These are phyloP conservation scores for Acrocephalus kingi DNA, from an alignment of 2,113 vertebrate genomes.

Conservation along the genomic window DNA sequence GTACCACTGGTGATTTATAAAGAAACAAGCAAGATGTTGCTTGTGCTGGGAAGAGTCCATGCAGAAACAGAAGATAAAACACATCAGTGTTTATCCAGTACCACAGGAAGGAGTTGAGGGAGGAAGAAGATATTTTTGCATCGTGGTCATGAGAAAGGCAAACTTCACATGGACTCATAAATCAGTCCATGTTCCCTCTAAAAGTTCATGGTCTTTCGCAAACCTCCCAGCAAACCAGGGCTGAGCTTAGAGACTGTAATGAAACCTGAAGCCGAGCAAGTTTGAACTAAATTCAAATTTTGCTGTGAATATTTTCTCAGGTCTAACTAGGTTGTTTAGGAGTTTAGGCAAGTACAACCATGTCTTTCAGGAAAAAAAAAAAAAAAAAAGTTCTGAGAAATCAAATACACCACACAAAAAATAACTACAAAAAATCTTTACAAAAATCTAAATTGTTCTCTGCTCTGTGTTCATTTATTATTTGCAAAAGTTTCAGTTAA, in stretches of 20 bases:
- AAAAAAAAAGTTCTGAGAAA: background rate
- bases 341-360: background rate
- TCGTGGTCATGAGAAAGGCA: conserved; percentile 1
- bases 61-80: conserved; percentile 26
- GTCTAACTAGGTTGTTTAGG: conserved; percentile 6
- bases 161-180: conserved; percentile 58
- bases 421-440: background rate
- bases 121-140: conserved; percentile 22
- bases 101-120: background rate
- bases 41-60: background rate
- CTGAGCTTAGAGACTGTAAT: background rate
- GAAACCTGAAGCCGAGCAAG: conserved; percentile 48
- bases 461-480: background rate
- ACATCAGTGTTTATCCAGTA: background rate
- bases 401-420: background rate
- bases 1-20: background rate
- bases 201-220: conserved; percentile 47
- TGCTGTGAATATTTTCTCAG: conserved; percentile 1
- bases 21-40: background rate
- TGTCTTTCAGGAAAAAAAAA: background rate
- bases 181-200: conserved; percentile 21
- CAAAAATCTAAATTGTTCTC: background rate
- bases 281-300: conserved; percentile 20
- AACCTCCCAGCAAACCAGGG: conserved; percentile 27
- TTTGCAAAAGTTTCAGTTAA: background rate